Base-by-base conservation (phyloP, 2,797 vertebrate species). In the Catamblyrhynchus diadema region DNA sequence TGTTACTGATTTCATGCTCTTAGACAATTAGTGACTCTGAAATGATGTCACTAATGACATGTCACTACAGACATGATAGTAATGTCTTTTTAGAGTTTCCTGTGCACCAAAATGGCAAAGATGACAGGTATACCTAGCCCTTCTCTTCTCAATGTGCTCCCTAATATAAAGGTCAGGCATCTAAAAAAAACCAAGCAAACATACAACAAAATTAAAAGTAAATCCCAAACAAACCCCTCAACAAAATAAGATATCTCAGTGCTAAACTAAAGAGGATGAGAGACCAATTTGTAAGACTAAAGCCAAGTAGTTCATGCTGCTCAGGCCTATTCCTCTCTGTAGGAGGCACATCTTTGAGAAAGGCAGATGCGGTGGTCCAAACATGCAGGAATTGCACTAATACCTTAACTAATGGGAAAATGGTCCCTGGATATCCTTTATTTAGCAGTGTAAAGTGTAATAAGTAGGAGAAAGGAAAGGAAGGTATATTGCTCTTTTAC, bases 131-230 rank as follows among this genome's bases (percentile, higher is more conserved):
- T 7, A 27, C 6, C 4, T 12, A 50, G 4, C 5, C 32, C 14
- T 64, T 74, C 27, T 48, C 27, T 60, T 75, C 28, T 59, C 21
- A 67, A 18, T 1, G 0, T 7, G 3, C 1, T 81, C 18, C 15
- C 32, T 22, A 12, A 73, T 13, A 48, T 24, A 81, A 79, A 42
- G 3, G 4, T 41, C 41, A 79, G 19, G 7, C 3, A 25, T 54
- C 33, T 0, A 10, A 20, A 35, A 41, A 39, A 75, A 2, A 4
- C 1, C 3, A n/a, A 23, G 5, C 5, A 33, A 35, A 12, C 5
- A 20, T 6, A 8, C 3, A 8, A 12, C 5, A 21, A 44, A 83
- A 28, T 14, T 59, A 39, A 18, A 65, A 70, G 17, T 8, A 16
- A 39, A 24, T 14, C 23, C 16, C 12, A 10, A 64, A 51, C 24